Conservation (phyloP, 1,140 invertebrate species). For the Maniola jurtina region DNA sequence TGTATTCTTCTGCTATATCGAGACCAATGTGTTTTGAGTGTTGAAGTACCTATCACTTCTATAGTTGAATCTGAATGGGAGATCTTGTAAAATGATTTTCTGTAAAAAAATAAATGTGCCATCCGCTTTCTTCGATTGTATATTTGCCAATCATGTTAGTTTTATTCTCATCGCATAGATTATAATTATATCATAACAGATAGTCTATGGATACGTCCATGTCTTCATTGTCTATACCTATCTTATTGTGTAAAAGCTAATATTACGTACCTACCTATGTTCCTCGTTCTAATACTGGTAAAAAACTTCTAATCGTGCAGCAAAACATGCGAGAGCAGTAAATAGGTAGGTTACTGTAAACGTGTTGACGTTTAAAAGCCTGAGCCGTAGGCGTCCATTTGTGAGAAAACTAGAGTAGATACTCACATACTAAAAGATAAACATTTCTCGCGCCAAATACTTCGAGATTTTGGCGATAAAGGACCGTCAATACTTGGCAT, state of each 20-base stretch:
- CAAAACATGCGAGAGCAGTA: too few relatives aligned
- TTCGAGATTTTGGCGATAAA: too few relatives aligned
- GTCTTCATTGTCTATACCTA: constrained; percentile 37
- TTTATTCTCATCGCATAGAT: constrained; percentile 42
- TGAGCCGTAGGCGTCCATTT: too few relatives aligned
- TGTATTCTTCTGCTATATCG: constrained; percentile 24
- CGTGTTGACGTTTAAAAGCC: too few relatives aligned
- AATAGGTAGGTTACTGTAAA: too few relatives aligned
- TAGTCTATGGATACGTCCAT: constrained; percentile 47
- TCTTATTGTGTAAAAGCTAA: constrained; percentile 26
- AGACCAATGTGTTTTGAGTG: constrained; percentile 52
- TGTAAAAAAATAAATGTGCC: constrained; percentile 67
- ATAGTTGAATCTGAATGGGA: constrained; percentile 50
- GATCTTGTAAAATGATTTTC: constrained; percentile 56
- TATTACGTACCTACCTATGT: constrained; percentile 20
- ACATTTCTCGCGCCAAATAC: too few relatives aligned
- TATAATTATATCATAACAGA: constrained; percentile 25
- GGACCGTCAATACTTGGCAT: too few relatives aligned
- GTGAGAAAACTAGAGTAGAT: too few relatives aligned
- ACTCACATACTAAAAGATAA: too few relatives aligned
- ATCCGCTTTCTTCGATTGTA: constrained; percentile 69
- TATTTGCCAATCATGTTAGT: constrained; percentile 54
- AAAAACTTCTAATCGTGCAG: too few relatives aligned
- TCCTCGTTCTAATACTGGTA: background rate
- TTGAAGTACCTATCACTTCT: constrained; percentile 37